Evolutionary conservation across 2,797 vertebrate species (phyloP).

Genomic region (Harpagifer antarcticus): DNA sequence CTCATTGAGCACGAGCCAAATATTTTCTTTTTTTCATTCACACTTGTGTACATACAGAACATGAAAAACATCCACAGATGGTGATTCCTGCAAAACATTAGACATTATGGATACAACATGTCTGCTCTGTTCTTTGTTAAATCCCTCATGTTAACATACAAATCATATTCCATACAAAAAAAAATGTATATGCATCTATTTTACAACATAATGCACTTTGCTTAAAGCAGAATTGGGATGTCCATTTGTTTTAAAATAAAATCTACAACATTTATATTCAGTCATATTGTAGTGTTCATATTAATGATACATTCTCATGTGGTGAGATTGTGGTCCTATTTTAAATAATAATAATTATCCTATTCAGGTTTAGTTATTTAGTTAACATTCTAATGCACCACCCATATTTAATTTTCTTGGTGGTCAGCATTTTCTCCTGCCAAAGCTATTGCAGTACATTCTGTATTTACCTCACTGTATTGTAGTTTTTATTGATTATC

Average conservation of each 20-base stretch:
- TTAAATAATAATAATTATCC: neutral
- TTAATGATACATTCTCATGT: too few species aligned
- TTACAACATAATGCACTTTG: neutral
- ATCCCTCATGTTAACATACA: neutral
- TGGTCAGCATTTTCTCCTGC: neutral
- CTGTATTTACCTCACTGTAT: neutral
- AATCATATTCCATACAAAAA: neutral
- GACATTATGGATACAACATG: neutral
- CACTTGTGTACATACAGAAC: constrained; percentile 4
- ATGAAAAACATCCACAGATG: constrained; percentile 17
- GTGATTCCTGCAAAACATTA: constrained; percentile 2
- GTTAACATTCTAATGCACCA: too few species aligned
- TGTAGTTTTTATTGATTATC: neutral
- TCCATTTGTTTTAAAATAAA: neutral
- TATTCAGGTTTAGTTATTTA: neutral
- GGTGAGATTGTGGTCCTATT: neutral
- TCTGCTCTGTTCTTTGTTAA: neutral
- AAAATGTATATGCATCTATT: neutral
- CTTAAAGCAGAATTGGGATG: neutral
- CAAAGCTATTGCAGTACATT: neutral
- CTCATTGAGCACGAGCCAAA: constrained; percentile 2
- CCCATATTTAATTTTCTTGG: neutral
- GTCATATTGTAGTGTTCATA: neutral
- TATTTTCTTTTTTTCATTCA: constrained; percentile 23
- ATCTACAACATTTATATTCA: neutral